Conservation (phyloP, 2,113 vertebrate genomes). For the Motacilla alba region DNA sequence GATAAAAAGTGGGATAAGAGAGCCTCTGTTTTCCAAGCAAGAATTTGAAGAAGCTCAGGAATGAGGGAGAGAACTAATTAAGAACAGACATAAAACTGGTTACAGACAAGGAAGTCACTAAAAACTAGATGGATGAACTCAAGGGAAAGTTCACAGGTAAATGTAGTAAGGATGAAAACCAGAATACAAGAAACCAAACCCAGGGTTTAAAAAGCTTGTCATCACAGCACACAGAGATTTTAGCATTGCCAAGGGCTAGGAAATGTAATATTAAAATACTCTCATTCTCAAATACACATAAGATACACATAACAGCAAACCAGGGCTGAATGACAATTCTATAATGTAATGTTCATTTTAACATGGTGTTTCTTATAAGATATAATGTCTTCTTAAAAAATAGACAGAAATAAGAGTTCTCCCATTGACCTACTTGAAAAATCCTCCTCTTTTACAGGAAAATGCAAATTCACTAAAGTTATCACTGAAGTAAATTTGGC, state of each 20-base stretch:
- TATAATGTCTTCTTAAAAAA: neutral
- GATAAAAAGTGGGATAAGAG: neutral
- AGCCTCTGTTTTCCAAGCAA: neutral
- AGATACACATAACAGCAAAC: neutral
- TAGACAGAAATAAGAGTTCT: neutral
- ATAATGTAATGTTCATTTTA: neutral
- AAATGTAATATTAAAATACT: neutral
- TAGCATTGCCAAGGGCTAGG: neutral
- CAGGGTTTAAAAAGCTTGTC: neutral
- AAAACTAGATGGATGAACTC: neutral
- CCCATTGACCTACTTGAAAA: neutral
- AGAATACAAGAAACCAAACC: neutral
- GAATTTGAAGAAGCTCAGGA: neutral
- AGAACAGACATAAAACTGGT: neutral
- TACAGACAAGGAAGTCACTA: neutral
- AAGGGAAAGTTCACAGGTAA: neutral
- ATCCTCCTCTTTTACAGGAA: neutral
- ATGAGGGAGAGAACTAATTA: neutral
- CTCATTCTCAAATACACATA: neutral
- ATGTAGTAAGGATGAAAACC: neutral
- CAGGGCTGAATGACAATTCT: neutral
- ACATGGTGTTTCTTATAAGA: neutral
- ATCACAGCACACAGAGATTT: neutral
- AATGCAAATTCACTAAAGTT: neutral
- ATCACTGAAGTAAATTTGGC: neutral